These are phyloP conservation scores for Pollenia angustigena DNA, from an alignment of 2,888 invertebrate species.

Conservation along the genomic window DNA sequence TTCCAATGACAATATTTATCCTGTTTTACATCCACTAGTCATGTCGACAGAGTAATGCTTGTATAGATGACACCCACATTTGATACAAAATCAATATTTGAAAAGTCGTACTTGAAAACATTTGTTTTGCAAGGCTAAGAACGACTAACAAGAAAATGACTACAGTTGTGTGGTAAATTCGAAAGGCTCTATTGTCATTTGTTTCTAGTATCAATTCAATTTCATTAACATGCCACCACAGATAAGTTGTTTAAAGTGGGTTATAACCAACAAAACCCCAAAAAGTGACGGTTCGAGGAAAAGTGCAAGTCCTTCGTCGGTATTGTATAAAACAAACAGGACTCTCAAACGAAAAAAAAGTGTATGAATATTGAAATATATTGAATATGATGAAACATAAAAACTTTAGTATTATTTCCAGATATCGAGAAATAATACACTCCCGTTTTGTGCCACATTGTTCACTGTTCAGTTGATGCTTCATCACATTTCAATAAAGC, in stretches of 20 bases:
- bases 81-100: slow-evolving; percentile 1
- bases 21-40: background rate
- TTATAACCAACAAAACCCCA: background rate
- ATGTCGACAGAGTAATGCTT: background rate
- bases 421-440: no score
- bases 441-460: background rate
- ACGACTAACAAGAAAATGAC: background rate
- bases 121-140: background rate
- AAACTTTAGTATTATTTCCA: no score
- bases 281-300: background rate
- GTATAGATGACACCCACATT: background rate
- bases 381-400: background rate
- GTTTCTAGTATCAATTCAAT: slow-evolving; percentile 46
- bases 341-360: background rate
- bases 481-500: slow-evolving; percentile 35
- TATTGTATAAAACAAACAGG: background rate
- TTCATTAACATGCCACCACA: slow-evolving; percentile 25
- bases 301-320: background rate
- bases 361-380: background rate
- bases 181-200: background rate
- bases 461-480: slow-evolving; percentile 30
- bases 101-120: slow-evolving; percentile 11
- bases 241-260: slow-evolving; percentile 10
- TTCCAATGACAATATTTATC: background rate
- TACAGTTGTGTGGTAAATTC: background rate